These are phyloP conservation scores for Micrasema minimum DNA, from an alignment of 1,140 invertebrate genomes.

Conservation along the genomic window DNA sequence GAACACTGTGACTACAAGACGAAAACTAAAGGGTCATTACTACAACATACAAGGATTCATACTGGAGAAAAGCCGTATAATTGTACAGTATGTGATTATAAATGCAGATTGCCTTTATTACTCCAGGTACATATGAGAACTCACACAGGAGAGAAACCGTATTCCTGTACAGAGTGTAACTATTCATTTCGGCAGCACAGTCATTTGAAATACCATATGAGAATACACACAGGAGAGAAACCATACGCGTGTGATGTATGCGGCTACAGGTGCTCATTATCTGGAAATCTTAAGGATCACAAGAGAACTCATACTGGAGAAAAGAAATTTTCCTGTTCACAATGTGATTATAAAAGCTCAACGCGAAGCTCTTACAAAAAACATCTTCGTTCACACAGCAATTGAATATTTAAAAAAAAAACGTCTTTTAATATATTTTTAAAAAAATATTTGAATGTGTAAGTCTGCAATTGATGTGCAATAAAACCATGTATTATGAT, in stretches of 20 bases:
- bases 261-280: slow-evolving; percentile 83
- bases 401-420: too few species aligned
- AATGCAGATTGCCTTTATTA: slow-evolving; percentile 15
- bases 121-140: too few species aligned
- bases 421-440: too few species aligned
- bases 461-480: too few species aligned
- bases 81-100: slow-evolving; percentile 39
- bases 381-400: too few species aligned
- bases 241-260: slow-evolving; percentile 88
- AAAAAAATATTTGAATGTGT: too few species aligned
- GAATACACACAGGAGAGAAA: slow-evolving; percentile 87
- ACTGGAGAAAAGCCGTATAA: slow-evolving; percentile 37
- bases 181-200: background rate
- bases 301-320: slow-evolving; percentile 85
- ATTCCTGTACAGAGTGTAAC: too few species aligned
- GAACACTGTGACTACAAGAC: too few species aligned
- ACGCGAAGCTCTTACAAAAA: too few species aligned
- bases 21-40: slow-evolving; percentile 4
- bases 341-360: slow-evolving; percentile 66
- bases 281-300: slow-evolving; percentile 85
- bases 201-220: slow-evolving; percentile 79
- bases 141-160: too few species aligned
- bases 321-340: slow-evolving; percentile 78
- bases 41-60: slow-evolving; percentile 38
- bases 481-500: too few species aligned